Evolutionary conservation across 2,888 invertebrate genomes (phyloP).

Genomic region (Lithodes maja): DNA sequence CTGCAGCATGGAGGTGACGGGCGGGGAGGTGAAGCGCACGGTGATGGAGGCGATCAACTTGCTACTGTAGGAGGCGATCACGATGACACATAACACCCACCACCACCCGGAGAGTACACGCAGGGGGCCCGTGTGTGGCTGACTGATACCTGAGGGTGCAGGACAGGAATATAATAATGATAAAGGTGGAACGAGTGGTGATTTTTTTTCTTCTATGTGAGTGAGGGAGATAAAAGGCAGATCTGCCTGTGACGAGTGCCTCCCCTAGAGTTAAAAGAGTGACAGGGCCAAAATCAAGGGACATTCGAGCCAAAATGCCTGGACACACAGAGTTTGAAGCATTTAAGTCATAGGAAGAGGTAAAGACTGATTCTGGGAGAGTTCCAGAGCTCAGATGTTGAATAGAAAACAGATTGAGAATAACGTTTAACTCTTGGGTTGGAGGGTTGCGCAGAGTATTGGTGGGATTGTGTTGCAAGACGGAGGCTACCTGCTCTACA

Average conservation of each 20-base stretch:
- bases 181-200: neutral
- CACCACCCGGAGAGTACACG: constrained; percentile 41
- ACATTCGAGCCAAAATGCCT: too few relatives aligned
- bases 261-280: too few relatives aligned
- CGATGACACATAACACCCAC: constrained; percentile 49
- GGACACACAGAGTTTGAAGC: too few relatives aligned
- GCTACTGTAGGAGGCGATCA: constrained; percentile 44
- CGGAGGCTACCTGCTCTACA: too few relatives aligned
- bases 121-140: constrained; percentile 24
- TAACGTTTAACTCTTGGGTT: too few relatives aligned
- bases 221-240: too few relatives aligned
- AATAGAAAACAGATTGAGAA: neutral
- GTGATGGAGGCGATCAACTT: constrained; percentile 45
- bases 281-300: too few relatives aligned
- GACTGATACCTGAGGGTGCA: constrained; percentile 13
- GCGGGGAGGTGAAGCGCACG: constrained; percentile 30
- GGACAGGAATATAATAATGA: neutral
- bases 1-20: constrained; percentile 38
- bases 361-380: too few relatives aligned
- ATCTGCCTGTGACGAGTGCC: too few relatives aligned
- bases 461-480: too few relatives aligned
- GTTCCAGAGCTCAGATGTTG: neutral
- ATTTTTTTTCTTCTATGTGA: neutral
- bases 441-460: too few relatives aligned
- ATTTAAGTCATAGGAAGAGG: too few relatives aligned